These are phyloP conservation scores for Condylura cristata DNA, from an alignment of 2,113 vertebrate species.

Conservation along the genomic window DNA sequence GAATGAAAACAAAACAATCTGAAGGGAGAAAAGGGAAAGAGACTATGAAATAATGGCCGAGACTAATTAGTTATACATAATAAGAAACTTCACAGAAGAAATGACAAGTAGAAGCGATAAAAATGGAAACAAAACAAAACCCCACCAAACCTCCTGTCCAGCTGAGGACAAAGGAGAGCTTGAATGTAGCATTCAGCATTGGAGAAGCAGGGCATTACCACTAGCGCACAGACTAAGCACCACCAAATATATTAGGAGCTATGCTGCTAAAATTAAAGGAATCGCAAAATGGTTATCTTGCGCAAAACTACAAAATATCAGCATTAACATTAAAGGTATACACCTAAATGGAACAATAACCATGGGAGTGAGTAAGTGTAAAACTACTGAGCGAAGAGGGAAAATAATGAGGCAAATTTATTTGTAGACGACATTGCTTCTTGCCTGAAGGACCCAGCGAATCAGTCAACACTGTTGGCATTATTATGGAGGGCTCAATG, in stretches of 20 bases:
- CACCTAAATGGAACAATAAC: background rate
- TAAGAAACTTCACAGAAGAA: background rate
- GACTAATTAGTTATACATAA: background rate
- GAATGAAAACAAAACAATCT: background rate
- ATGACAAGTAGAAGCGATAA: background rate
- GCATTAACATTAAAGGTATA: background rate
- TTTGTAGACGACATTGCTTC: constrained; percentile 14
- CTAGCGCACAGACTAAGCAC: background rate
- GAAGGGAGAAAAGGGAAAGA: background rate
- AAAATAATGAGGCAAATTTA: constrained; percentile 44
- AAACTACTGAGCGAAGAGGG: background rate
- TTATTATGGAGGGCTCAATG: background rate
- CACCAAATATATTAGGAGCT: background rate
- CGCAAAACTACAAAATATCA: background rate
- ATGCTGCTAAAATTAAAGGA: background rate
- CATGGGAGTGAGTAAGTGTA: constrained; percentile 3
- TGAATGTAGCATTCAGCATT: background rate
- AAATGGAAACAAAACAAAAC: background rate
- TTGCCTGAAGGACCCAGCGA: constrained; percentile 7
- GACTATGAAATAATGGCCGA: background rate
- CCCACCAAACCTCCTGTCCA: background rate
- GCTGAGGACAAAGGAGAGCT: background rate
- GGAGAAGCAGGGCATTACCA: background rate
- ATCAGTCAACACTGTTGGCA: background rate
- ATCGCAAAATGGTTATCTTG: background rate